Evolutionary conservation across 2,888 invertebrate species (phyloP).

Genomic region (Rhorus exstirpatorius): DNA sequence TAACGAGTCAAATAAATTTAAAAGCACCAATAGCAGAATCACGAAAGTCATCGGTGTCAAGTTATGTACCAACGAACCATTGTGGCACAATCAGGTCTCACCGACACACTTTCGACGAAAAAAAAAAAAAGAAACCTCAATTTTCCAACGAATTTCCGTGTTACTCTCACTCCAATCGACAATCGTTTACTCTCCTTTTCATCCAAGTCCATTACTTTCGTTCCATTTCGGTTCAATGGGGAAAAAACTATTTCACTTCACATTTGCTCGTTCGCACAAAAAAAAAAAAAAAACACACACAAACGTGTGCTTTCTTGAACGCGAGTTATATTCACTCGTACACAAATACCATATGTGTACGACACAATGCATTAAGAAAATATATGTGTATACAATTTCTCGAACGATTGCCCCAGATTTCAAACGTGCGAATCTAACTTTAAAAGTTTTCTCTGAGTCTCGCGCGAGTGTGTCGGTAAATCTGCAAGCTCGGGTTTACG

Average conservation of each 20-base stretch:
- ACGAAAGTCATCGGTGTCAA: constrained; percentile 19
- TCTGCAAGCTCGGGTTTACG: constrained; percentile 54
- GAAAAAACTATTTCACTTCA: constrained; percentile 36
- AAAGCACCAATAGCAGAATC: constrained; percentile 7
- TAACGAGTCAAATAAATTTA: background rate
- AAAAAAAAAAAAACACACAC: constrained; percentile 2
- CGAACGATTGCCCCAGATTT: constrained; percentile 16
- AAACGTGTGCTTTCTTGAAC: constrained; percentile 31
- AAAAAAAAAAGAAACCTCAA: constrained; percentile 42
- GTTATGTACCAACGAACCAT: too few species aligned
- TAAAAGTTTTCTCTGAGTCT: constrained; percentile 24
- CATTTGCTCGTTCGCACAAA: constrained; percentile 4
- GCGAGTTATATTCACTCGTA: constrained; percentile 12
- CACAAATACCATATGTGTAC: background rate
- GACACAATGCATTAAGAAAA: background rate
- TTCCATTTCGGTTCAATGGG: constrained; percentile 46
- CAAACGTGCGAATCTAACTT: constrained; percentile 17
- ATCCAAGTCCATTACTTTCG: constrained; percentile 40
- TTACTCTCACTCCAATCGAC: constrained; percentile 24
- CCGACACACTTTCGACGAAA: constrained; percentile 32
- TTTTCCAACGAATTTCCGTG: constrained; percentile 43
- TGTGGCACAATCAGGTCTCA: constrained; percentile 6
- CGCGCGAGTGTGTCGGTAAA: constrained; percentile 46
- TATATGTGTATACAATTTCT: constrained; percentile 9
- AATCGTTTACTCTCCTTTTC: constrained; percentile 54